Percentiles rank a stretch among this genome's conserved stretches.
Conservation (phyloP, 2,113 vertebrate genomes). For the Phoxinus phoxinus region DNA sequence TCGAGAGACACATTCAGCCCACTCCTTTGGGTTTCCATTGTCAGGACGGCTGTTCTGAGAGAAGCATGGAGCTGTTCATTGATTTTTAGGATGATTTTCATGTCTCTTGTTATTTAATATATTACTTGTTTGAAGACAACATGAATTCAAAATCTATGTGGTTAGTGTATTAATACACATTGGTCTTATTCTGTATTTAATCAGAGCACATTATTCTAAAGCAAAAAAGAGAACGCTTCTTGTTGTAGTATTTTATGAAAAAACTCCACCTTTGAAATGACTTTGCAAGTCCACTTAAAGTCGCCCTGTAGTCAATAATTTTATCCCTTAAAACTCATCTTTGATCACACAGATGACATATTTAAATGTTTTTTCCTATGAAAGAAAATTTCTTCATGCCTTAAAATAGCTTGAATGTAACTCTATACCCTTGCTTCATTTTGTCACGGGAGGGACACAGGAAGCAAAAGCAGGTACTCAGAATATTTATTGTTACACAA, state of each 20-base stretch:
- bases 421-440: too few relatives aligned
- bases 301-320: too few relatives aligned
- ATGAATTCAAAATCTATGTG: neutral
- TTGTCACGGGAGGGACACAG: too few relatives aligned
- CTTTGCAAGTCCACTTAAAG: too few relatives aligned
- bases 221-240: neutral
- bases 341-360: too few relatives aligned
- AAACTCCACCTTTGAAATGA: neutral
- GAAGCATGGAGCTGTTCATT: neutral
- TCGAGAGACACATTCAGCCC: conserved; percentile 25
- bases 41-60: neutral
- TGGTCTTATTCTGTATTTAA: neutral
- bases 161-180: neutral
- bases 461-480: too few relatives aligned
- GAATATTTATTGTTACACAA: too few relatives aligned
- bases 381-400: too few relatives aligned
- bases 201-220: neutral
- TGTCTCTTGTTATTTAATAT: conserved; percentile 1
- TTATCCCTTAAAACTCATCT: too few relatives aligned
- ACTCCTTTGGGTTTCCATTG: conserved; percentile 29
- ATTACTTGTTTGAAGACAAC: neutral
- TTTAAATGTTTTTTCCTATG: too few relatives aligned
- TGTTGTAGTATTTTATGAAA: neutral
- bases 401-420: too few relatives aligned
- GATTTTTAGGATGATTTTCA: neutral